Conservation (phyloP, 2,888 invertebrate genomes). For the Dasypolia templi region DNA sequence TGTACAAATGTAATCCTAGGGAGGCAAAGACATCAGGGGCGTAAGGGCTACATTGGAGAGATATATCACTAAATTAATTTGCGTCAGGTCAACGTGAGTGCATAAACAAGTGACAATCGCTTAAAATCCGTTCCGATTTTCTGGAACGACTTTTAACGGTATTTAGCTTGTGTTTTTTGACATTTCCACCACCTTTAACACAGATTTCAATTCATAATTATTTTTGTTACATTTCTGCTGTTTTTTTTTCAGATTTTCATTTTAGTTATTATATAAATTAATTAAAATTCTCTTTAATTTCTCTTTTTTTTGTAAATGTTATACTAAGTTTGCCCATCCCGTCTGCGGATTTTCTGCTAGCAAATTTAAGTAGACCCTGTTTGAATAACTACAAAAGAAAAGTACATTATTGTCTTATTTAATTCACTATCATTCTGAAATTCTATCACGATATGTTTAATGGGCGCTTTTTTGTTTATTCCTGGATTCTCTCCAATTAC, state of each 20-base stretch:
- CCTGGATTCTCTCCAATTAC: background rate
- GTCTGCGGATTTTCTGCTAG: too few species aligned
- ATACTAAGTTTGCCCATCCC: too few species aligned
- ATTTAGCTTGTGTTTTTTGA: background rate
- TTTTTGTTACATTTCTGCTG: too few species aligned
- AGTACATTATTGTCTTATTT: too few species aligned
- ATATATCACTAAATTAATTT: background rate
- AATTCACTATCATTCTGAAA: background rate
- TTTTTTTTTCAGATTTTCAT: too few species aligned
- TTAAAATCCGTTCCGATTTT: background rate
- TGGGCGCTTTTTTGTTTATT: background rate
- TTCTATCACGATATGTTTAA: background rate
- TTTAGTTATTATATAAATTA: too few species aligned
- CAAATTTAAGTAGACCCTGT: too few species aligned
- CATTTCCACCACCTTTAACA: background rate
- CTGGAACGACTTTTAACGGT: background rate
- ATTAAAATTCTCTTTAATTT: too few species aligned
- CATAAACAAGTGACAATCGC: background rate
- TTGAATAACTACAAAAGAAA: too few species aligned
- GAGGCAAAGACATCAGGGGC: background rate
- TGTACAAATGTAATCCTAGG: background rate
- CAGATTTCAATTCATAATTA: too few species aligned
- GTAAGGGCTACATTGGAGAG: background rate
- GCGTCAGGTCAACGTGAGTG: background rate
- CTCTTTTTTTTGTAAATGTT: too few species aligned